Conservation (phyloP, 2,113 vertebrate genomes). For the Corynorhinus townsendii region DNA sequence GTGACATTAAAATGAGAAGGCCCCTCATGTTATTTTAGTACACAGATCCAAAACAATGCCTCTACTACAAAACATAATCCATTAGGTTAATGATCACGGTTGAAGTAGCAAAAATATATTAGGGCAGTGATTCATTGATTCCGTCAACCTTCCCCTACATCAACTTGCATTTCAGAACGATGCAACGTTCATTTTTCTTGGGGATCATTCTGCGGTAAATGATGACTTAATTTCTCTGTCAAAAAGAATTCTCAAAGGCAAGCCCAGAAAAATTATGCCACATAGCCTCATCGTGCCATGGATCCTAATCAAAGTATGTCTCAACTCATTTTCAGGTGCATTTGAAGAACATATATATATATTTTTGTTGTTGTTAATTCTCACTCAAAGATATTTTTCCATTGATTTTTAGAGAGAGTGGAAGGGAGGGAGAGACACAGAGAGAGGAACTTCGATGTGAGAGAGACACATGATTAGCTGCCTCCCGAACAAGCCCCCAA, state of each 20-base stretch:
- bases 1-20: slow-evolving; percentile 59
- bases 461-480: too few relatives aligned
- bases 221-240: slow-evolving; percentile 60
- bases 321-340: neutral
- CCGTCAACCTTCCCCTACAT: slow-evolving; percentile 22
- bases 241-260: slow-evolving; percentile 25
- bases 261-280: neutral
- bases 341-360: neutral
- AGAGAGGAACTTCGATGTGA: too few relatives aligned
- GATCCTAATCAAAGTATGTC: neutral
- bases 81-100: slow-evolving; percentile 67
- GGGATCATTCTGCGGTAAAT: slow-evolving; percentile 25
- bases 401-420: too few relatives aligned
- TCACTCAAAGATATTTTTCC: too few relatives aligned
- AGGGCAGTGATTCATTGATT: slow-evolving; percentile 43
- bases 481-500: too few relatives aligned
- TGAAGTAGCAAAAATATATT: slow-evolving; percentile 55
- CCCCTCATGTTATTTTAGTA: slow-evolving; percentile 54
- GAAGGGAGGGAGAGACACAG: too few relatives aligned
- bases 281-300: neutral
- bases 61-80: slow-evolving; percentile 61
- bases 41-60: neutral
- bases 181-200: slow-evolving; percentile 39
- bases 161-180: slow-evolving; percentile 34
- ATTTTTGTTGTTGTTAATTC: too few relatives aligned